A percentile compares a stretch with the other conserved stretches of the same genome.
Evolutionary conservation across 2,888 invertebrate genomes (phyloP).

Genomic region (Camponotus fellah): DNA sequence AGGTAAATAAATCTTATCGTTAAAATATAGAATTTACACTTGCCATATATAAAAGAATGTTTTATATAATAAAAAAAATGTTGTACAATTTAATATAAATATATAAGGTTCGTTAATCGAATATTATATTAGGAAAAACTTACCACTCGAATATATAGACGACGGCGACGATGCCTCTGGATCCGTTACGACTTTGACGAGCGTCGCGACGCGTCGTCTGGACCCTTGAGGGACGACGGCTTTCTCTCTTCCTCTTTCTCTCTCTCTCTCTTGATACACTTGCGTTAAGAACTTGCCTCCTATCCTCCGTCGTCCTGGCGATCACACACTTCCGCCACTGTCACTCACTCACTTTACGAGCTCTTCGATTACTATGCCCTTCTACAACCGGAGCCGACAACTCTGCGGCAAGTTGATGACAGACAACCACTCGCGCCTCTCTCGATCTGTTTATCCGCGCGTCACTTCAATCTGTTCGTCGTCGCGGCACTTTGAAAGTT

Average conservation of each 20-base stretch:
- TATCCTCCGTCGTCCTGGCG: conserved; percentile 50
- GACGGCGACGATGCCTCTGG: conserved; percentile 57
- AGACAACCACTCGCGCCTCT: conserved; percentile 36
- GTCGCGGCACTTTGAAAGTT: conserved; percentile 28
- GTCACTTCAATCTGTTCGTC: conserved; percentile 31
- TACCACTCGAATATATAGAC: conserved; percentile 65
- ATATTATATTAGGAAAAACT: conserved; percentile 43
- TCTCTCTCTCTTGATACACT: conserved; percentile 37
- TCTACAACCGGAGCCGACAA: conserved; percentile 31
- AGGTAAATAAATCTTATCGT: too few species aligned
- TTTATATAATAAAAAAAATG: too few species aligned
- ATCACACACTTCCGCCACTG: conserved; percentile 71
- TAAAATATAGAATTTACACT: too few species aligned
- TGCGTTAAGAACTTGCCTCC: conserved; percentile 55
- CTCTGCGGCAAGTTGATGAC: conserved; percentile 10
- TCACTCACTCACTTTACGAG: conserved; percentile 55
- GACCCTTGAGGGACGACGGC: conserved; percentile 24
- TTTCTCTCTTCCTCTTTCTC: not conserved
- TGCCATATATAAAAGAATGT: too few species aligned
- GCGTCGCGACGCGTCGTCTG: conserved; percentile 54
- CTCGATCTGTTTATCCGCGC: conserved; percentile 50
- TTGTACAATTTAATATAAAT: too few species aligned
- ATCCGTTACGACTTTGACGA: conserved; percentile 72
- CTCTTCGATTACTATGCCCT: conserved; percentile 49
- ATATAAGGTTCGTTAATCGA: too few species aligned